These are phyloP conservation scores for Camponotus vicinus DNA, from an alignment of 1,140 invertebrate species.

Conservation along the genomic window DNA sequence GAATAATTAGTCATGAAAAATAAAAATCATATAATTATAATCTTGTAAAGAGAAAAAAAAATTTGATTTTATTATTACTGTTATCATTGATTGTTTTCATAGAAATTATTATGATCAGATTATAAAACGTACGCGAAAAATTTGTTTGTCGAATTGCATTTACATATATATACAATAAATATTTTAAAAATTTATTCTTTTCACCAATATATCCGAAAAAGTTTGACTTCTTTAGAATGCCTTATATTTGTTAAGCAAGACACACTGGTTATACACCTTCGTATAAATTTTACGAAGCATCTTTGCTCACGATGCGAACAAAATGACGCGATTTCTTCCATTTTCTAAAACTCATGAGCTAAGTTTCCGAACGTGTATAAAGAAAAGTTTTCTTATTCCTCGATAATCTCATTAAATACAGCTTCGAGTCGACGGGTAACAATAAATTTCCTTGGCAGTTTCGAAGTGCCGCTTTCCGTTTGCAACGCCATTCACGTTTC, in stretches of 20 bases:
- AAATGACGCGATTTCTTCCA: neutral
- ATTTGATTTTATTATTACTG: neutral
- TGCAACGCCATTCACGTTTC: neutral
- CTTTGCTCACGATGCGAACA: neutral
- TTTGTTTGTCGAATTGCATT: neutral
- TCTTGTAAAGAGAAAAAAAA: neutral
- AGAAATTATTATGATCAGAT: neutral
- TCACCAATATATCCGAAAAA: neutral
- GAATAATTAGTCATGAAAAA: neutral
- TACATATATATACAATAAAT: neutral
- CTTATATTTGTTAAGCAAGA: neutral
- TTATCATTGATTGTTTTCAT: neutral
- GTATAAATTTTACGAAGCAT: neutral
- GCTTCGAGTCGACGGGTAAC: neutral
- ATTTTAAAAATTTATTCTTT: neutral
- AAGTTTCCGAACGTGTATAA: neutral
- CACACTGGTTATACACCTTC: neutral
- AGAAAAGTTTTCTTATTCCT: neutral
- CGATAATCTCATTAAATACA: constrained; percentile 20
- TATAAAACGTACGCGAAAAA: neutral
- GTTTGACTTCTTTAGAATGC: neutral
- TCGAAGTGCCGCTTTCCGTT: neutral
- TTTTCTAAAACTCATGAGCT: neutral
- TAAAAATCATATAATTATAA: neutral
- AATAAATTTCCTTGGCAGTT: constrained; percentile 10